Percentiles rank a stretch among this genome's conserved stretches.
Conservation (phyloP, 2,888 invertebrate species). For the Horisme vitalbata region DNA sequence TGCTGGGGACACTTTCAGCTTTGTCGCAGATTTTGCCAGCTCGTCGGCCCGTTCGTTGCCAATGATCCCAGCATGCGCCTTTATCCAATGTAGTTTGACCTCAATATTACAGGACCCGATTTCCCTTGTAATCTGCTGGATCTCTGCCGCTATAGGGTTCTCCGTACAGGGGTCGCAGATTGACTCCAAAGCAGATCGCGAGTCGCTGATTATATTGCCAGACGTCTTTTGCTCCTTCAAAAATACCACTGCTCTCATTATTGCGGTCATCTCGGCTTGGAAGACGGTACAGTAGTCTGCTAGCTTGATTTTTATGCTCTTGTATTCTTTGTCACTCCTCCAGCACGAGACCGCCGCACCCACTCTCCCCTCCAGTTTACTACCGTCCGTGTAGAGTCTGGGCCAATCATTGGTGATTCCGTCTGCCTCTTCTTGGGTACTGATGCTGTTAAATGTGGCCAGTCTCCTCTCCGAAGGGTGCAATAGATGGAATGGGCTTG, state of each 20-base stretch:
- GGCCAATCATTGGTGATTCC: not conserved
- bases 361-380: constrained; percentile 1
- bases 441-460: not conserved
- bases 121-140: not conserved
- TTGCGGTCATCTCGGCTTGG: not conserved
- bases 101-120: too few relatives aligned
- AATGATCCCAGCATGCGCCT: not conserved
- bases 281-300: not conserved
- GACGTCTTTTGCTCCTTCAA: not conserved
- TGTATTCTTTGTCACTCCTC: not conserved
- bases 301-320: not conserved
- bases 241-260: not conserved
- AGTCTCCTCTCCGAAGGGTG: not conserved
- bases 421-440: not conserved
- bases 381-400: not conserved
- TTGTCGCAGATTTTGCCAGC: not conserved
- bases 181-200: not conserved
- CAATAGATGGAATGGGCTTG: not conserved
- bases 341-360: not conserved
- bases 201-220: constrained; percentile 1
- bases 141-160: not conserved
- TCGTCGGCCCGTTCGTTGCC: constrained; percentile 2
- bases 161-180: not conserved
- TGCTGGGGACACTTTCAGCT: not conserved
- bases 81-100: not conserved